A percentile compares a stretch with the other conserved stretches of the same genome.
Conservation (phyloP, 2,888 invertebrate species). For the Notodromas monacha region DNA sequence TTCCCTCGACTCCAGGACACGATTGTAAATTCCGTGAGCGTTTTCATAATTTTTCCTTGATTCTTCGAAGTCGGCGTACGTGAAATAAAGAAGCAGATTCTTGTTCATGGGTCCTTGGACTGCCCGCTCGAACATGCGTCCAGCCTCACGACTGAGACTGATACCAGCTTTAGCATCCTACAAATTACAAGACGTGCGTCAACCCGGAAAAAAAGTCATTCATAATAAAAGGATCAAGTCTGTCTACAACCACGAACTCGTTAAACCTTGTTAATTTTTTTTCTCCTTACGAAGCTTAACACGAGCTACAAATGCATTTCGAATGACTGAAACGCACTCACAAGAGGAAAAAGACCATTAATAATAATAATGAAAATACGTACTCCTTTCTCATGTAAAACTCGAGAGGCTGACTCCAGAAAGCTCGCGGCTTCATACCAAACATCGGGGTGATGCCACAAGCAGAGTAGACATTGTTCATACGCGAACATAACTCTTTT, state of each 20-base stretch:
- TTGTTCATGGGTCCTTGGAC: constrained; percentile 56
- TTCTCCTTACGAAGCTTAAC: too few species aligned
- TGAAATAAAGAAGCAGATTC: constrained; percentile 78
- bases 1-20: constrained; percentile 56
- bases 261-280: too few species aligned
- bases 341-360: too few species aligned
- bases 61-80: constrained; percentile 95
- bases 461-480: constrained; percentile 76
- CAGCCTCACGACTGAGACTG: constrained; percentile 71
- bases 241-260: too few species aligned
- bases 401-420: constrained; percentile 69
- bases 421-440: constrained; percentile 98
- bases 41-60: constrained; percentile 78
- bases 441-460: constrained; percentile 89
- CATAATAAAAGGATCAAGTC: too few species aligned
- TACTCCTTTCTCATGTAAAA: constrained; percentile 74
- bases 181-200: constrained; percentile 10
- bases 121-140: constrained; percentile 74
- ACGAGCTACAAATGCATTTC: not conserved
- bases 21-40: constrained; percentile 78
- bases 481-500: constrained; percentile 91
- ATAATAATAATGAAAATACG: constrained; percentile 14
- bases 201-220: not conserved
- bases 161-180: constrained; percentile 76
- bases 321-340: not conserved